Conservation (phyloP, 2,113 vertebrate species). For the Syngnathus typhle region DNA sequence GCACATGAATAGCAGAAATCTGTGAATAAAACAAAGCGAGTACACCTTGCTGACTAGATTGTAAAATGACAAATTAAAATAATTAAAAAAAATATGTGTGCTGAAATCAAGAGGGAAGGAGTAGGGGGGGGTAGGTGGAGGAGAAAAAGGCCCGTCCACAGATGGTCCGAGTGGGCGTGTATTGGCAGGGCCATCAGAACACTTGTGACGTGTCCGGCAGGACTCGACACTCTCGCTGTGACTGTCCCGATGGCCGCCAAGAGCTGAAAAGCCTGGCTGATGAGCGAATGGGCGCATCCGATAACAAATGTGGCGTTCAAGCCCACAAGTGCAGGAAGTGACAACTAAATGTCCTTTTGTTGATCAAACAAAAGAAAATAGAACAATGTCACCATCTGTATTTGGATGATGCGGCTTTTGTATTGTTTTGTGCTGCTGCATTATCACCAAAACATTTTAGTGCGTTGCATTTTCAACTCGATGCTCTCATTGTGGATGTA, state of each 20-base stretch:
- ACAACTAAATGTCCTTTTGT: conserved; percentile 50
- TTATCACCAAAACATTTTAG: conserved; percentile 23
- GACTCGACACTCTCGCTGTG: conserved; percentile 61
- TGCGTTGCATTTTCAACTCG: conserved; percentile 27
- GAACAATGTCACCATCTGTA: conserved; percentile 12
- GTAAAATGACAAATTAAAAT: conserved; percentile 18
- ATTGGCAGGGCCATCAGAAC: conserved; percentile 67
- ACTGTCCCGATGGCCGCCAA: conserved; percentile 60
- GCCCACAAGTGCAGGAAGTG: conserved; percentile 43
- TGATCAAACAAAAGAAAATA: conserved; percentile 41
- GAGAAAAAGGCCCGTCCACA: conserved; percentile 65
- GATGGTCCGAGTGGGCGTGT: conserved; percentile 73
- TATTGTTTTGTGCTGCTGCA: conserved; percentile 7
- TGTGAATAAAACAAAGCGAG: not conserved
- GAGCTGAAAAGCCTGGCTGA: conserved; percentile 57
- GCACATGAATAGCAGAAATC: too few species aligned
- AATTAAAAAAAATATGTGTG: conserved; percentile 27
- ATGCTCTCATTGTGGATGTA: conserved; percentile 20
- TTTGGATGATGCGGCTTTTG: conserved; percentile 9
- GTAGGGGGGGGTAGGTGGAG: conserved; percentile 39
- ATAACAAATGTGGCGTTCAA: conserved; percentile 55
- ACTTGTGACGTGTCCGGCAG: conserved; percentile 69
- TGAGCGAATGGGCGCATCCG: conserved; percentile 47
- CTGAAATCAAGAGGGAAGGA: conserved; percentile 44
- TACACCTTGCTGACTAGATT: not conserved